These are phyloP conservation scores for Forbesichthys papilliferus DNA, from an alignment of 2,113 vertebrate genomes.

Conservation along the genomic window DNA sequence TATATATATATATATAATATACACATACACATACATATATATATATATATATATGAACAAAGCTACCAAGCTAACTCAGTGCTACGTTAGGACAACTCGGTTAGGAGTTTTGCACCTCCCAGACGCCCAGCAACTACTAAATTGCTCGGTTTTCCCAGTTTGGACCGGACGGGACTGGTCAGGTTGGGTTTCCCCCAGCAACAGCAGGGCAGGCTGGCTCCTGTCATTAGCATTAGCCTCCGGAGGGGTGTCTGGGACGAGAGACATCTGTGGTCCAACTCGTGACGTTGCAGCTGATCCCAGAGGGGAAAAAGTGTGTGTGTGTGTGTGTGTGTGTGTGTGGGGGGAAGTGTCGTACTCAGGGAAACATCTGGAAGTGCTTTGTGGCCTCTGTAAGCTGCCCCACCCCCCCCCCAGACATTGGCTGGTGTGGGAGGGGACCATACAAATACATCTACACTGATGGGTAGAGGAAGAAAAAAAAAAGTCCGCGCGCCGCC, in stretches of 20 bases:
- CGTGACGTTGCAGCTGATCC: not conserved
- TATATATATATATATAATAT: not conserved
- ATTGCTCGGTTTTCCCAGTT: not conserved
- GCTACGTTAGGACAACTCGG: not conserved
- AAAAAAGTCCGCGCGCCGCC: too few relatives aligned
- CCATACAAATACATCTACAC: too few relatives aligned
- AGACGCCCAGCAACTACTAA: conserved; percentile 9
- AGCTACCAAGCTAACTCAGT: not conserved
- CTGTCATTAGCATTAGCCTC: conserved; percentile 48
- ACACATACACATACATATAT: not conserved
- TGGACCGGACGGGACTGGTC: conserved; percentile 2
- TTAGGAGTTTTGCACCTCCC: not conserved
- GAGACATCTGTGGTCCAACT: conserved; percentile 41
- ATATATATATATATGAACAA: not conserved
- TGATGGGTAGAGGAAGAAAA: too few relatives aligned
- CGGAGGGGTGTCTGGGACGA: conserved; percentile 42
- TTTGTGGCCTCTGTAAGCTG: conserved; percentile 28
- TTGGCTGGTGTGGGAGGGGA: not conserved
- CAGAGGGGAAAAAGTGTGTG: too few relatives aligned
- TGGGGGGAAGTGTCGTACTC: not conserved
- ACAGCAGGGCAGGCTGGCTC: conserved; percentile 21
- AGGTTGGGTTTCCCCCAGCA: not conserved
- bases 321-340: too few relatives aligned
- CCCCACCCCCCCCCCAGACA: not conserved
- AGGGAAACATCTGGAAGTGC: conserved; percentile 64